Base-by-base conservation (phyloP, 2,113 vertebrate genomes). In the Tragelaphus imberbis region DNA sequence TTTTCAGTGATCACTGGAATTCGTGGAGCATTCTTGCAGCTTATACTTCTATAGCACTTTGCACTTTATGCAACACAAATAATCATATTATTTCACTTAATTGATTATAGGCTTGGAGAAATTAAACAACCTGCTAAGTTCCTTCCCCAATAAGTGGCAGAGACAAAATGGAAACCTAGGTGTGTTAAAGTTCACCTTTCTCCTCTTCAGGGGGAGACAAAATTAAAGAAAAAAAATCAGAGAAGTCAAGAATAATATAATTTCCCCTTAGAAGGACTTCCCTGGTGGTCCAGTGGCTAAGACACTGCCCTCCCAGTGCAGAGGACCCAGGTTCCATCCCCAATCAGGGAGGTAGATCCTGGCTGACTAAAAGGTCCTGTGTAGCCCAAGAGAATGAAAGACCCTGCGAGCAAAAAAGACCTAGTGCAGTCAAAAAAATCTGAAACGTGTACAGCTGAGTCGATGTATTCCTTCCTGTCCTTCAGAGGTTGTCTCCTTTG, bases 21-120 rank as follows among this genome's bases (percentile, higher is more conserved):
- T 90, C 53, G 40, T 58, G n/a, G 65, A 53, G 23, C 88, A 58
- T 88, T 93, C 75, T 90, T 63, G 23, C 51, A 61, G 10, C 7
- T 85, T 59, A 28, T 30, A 58, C 7, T 91, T 95, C 2, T 65
- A 21, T 65, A 93, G 49, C 81, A 75, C 49, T 93, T 95, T 21
- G 51, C 23, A 58, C 30, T 77, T 79, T 79, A 21, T 55, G 90
- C 80, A 77, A 7, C 7, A 55, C 14, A 65, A 58, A 51, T 84
- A 58, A 6, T 51, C 53, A 44, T 82, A 71, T 75, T 82, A 58
- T 30, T 75, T 47, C 44, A 47, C 36, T 77, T 94, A 88, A 81
- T 65, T 84, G 94, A 4, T 27, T 44, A 27, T n/a, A 93, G 55
- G 36, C 44, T 93, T 96, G 82, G 63, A 96, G 91, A 95, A 85